Evolutionary conservation across 2,797 vertebrate species (phyloP).

Genomic region (Rhinoraja longicauda): DNA sequence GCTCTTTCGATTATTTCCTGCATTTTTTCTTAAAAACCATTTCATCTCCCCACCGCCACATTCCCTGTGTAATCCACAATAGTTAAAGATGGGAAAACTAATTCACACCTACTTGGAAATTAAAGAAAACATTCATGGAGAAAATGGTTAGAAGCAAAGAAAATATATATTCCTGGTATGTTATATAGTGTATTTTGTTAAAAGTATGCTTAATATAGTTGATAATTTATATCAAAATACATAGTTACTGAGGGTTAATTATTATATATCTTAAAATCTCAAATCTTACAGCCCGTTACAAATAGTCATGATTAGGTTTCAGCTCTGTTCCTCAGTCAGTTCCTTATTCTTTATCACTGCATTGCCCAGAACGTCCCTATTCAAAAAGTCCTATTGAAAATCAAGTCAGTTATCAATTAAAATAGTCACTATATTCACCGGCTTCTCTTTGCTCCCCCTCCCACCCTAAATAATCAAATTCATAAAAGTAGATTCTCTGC

Average conservation of each 20-base stretch:
- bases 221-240: conserved; percentile 99
- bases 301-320: conserved; percentile 51
- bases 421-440: conserved; percentile 39
- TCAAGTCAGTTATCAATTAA: conserved; percentile 57
- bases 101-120: conserved; percentile 62
- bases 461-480: conserved; percentile 21
- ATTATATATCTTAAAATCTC: conserved; percentile 82
- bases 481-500: conserved; percentile 30
- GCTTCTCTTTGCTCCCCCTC: conserved; percentile 5
- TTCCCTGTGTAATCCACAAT: conserved; percentile 47
- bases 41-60: conserved; percentile 52
- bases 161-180: conserved; percentile 73
- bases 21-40: conserved; percentile 50
- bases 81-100: conserved; percentile 57
- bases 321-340: conserved; percentile 66
- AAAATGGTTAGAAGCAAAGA: conserved; percentile 70
- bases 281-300: conserved; percentile 41
- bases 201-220: conserved; percentile 90
- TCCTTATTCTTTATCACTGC: conserved; percentile 52
- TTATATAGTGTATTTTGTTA: conserved; percentile 68
- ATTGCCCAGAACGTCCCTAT: conserved; percentile 47
- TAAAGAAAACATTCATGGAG: conserved; percentile 62
- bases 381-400: conserved; percentile 40
- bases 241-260: conserved; percentile 90
- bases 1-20: conserved; percentile 48